phyloP scores from a whole-genome alignment of 2,113 vertebrate species.

The Calypte anna region DNA sequence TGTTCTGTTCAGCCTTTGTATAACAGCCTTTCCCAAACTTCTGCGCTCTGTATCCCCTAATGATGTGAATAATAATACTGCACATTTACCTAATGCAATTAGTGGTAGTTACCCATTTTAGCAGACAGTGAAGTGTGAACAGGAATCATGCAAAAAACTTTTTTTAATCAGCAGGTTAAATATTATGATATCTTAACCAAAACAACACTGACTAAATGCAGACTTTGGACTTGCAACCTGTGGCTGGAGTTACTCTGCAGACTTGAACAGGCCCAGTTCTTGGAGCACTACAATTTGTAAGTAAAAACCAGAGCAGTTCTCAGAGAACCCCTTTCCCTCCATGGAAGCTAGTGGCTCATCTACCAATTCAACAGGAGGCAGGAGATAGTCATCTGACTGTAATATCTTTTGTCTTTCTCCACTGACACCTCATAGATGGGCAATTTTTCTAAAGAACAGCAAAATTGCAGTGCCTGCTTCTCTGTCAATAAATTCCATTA shows the following conservation, averaged over 20 bases:
- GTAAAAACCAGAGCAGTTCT: conserved; percentile 17
- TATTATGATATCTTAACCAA: neutral
- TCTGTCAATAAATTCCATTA: conserved; percentile 77
- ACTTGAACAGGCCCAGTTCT: neutral
- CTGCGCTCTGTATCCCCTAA: neutral
- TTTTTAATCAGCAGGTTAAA: conserved; percentile 6
- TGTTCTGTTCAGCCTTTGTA: neutral
- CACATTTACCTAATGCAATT: neutral
- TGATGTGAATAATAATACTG: neutral
- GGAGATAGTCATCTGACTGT: conserved; percentile 52
- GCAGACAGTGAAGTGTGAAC: conserved; percentile 3
- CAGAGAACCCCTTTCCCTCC: conserved; percentile 21
- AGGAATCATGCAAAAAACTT: neutral
- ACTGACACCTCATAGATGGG: conserved; percentile 70
- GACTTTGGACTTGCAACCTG: neutral
- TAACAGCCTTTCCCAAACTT: neutral
- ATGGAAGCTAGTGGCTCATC: conserved; percentile 35
- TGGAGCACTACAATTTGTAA: neutral
- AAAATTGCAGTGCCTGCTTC: conserved; percentile 67
- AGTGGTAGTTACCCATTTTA: neutral
- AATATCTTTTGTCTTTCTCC: conserved; percentile 67
- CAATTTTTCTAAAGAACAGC: conserved; percentile 75
- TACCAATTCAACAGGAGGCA: conserved; percentile 58
- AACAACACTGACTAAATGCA: neutral
- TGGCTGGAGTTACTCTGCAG: neutral